Base-by-base conservation (phyloP, 1,140 invertebrate species). In the Dufourea novaeangliae region DNA sequence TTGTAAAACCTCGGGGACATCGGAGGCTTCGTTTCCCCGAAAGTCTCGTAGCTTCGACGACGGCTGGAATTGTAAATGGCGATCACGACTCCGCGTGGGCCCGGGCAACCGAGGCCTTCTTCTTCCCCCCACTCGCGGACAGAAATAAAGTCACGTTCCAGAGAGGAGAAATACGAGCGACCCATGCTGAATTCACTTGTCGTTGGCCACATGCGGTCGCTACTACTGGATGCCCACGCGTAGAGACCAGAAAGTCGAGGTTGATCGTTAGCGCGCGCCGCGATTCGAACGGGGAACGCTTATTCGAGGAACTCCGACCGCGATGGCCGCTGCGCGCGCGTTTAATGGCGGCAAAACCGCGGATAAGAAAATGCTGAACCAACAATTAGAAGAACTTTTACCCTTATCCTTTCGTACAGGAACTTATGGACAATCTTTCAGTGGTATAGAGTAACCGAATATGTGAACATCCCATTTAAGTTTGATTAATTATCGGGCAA, bases 81-180 rank as follows among this genome's bases (percentile, higher is more conserved):
- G 66, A 76, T 76, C 73, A 69, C 64, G 66, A 22, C 20, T 27
- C 22, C 27, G 54, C 17, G 29, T 34, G 54, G 32, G 64, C 54
- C n/a, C 62, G 54, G 22, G 10, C 8, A n/a, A 37, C 17, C 7
- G 70, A 12, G 17, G 11, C 27, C n/a, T 12, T 8, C 39, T 50
- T 39, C n/a, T 25, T 11, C 59, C 25, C n/a, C n/a, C n/a, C n/a
- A n/a, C n/a, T n/a, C n/a, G n/a, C n/a, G n/a, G 73, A 37, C 64
- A 17, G 39, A 69, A 76, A 76, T 76, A 76, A 76, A 69, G 64
- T 76, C 73, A 76, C 73, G 64, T 76, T 69, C 54, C 64, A 39
- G 27, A 39, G 27, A 27, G 37, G 37, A 61, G 54, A 76, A 76
- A 69, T 39, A 76, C 66, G 54, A 39, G 39, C 54, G 39, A 59